Conservation (phyloP, 1,140 invertebrate genomes). For the Meloidogyne chitwoodi region DNA sequence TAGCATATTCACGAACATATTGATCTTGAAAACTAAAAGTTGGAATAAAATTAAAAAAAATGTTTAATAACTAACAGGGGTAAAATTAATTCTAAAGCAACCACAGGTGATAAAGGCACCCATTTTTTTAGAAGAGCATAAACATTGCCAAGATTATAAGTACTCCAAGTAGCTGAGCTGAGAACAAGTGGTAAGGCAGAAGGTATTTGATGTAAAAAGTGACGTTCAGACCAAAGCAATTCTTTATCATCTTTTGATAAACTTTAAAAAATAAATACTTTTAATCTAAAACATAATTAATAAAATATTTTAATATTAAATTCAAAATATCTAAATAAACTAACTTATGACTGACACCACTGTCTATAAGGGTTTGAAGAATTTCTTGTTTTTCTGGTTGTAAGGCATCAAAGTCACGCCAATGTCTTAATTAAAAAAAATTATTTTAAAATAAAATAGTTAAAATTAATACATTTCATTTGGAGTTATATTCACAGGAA, state of each 20-base stretch:
- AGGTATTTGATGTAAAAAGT: conserved; percentile 34
- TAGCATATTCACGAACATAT: conserved; percentile 32
- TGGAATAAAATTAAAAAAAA: background rate
- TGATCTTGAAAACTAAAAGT: conserved; percentile 38
- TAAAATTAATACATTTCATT: conserved; percentile 17
- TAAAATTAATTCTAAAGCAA: conserved; percentile 43
- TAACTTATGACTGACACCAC: conserved; percentile 20
- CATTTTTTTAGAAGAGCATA: conserved; percentile 39
- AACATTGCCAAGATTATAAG: conserved; percentile 40
- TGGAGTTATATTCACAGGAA: conserved; percentile 20
- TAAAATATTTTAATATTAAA: no score
- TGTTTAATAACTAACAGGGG: conserved; percentile 27
- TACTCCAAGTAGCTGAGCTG: conserved; percentile 40
- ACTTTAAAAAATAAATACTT: conserved; percentile 18
- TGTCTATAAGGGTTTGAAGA: conserved; percentile 28
- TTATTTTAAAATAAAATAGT: background rate
- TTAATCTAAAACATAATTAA: background rate
- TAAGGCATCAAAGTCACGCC: conserved; percentile 19
- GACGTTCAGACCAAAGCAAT: conserved; percentile 42
- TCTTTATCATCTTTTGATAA: conserved; percentile 37
- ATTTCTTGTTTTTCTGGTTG: conserved; percentile 25
- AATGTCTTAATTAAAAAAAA: conserved; percentile 16
- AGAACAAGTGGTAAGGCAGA: conserved; percentile 43
- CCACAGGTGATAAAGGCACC: conserved; percentile 19
- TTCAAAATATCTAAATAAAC: background rate